Base-by-base conservation (phyloP, 2,888 invertebrate species). In the Xestia c-nigrum region DNA sequence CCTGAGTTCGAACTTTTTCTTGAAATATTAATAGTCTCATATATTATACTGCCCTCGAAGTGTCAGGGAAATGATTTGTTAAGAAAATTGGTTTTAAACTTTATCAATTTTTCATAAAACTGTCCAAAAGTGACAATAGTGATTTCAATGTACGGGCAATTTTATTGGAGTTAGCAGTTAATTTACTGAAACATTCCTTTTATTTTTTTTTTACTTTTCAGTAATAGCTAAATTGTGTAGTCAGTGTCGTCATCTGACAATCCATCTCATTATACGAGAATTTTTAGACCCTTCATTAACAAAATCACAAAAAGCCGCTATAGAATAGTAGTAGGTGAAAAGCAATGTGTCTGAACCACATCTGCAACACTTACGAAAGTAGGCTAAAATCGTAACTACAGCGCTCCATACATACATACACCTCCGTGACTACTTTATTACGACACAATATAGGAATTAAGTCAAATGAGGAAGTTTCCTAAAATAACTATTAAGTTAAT, bases 301-400 rank as follows among this genome's bases (percentile, higher is more conserved):
- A 46, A 43, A 46, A 46, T 10, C 21, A 24, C 38, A 5, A n/a
- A 52, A 74, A 50, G 0, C n/a, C 9, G 21, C 31, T 82, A 65
- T 50, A 59, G n/a, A 80, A 70, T 46, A n/a, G n/a, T n/a, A n/a
- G 19, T 71, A 69, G 38, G 55, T 70, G 38, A 12, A 43, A 64
- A 73, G 47, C 52, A 73, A 67, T 81, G 50, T 75, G 50, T 64
- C 52, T 72, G 47, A 64, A 68, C 70, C 57, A 73, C 72, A 76
- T 72, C 72, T 46, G 47, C 21, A 50, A 71, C 66, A 76, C 72
- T 76, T 68, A 71, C 43, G 63, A n/a, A 81, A 85, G 47, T 83
- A 46, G 72, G 85, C 21, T 82, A 76, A 85, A 76, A 84, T 85
- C 85, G 38, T 40, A 24, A 59, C 68, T 55, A 50, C 14, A 38